Evolutionary conservation across 2,888 invertebrate genomes (phyloP), one percentile per base, ranked within the genome.

Genomic region (Lypha dubia): DNA sequence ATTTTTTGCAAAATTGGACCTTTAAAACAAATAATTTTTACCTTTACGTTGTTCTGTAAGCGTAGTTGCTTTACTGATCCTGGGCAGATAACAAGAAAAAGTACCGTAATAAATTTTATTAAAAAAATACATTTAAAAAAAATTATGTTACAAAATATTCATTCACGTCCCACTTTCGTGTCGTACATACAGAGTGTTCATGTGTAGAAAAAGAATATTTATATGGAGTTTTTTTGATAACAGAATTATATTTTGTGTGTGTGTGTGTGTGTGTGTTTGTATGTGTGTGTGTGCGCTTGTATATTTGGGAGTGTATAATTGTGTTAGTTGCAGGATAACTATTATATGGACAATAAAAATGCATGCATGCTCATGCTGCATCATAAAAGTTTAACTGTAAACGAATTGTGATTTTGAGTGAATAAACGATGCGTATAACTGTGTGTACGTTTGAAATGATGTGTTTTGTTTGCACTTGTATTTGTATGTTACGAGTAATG

Each of bases 281-380:
- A 24, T 44, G 9, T 9, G 3, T 53, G 53, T 44, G 22, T 65
- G n/a, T 8, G 32, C n/a, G 32, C n/a, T 8, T 49, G 22, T 8
- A 24, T 56, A 3, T 44, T 28, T 17, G 15, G 17, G 20, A 58
- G 44, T 49, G 28, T 62, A 24, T 44, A 9, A 15, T 6, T 53
- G 53, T 44, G 22, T 65, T 67, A 35, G 53, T 53, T 60, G 62
- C 70, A 70, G 62, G 28, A 51, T 70, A 70, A 73, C 49, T 38
- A n/a, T 70, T 62, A 62, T 70, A 71, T 58, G 77, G 70, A 79
- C 68, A 70, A 79, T 77, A 68, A 68, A 77, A 49, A 11, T 77
- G 62, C 68, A 62, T 63, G 35, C 20, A 41, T 80, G 32, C 56
- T 58, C 28, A 65, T 67, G 58, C 56, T 73, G 79, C 73, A 80